Percentiles rank a stretch among this genome's conserved stretches.
These are phyloP conservation scores for Anguilla anguilla DNA, from an alignment of 2,797 vertebrate genomes.

Conservation along the genomic window DNA sequence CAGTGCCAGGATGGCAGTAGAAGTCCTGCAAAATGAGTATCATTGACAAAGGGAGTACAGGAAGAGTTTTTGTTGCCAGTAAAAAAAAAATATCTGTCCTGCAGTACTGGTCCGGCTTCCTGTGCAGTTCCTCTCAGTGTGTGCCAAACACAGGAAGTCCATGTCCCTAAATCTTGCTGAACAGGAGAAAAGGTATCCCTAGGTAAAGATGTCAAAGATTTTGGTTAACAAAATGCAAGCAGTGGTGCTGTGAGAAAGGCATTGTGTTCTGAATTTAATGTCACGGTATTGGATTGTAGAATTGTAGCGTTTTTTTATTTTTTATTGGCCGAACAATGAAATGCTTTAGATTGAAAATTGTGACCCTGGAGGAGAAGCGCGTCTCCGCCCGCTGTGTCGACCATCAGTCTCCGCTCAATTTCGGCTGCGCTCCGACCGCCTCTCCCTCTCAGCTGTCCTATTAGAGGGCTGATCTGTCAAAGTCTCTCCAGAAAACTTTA, in stretches of 20 bases:
- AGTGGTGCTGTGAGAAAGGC: not conserved
- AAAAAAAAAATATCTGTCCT: not conserved
- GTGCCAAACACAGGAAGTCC: not conserved
- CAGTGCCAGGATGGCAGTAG: not conserved
- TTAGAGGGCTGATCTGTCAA: not conserved
- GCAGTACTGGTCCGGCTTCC: not conserved
- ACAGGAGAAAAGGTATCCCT: not conserved
- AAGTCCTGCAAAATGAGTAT: not conserved
- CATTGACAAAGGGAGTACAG: not conserved
- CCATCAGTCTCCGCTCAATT: not conserved
- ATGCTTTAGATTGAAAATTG: not conserved
- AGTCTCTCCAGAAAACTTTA: not conserved
- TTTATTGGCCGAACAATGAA: not conserved
- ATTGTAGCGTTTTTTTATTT: not conserved
- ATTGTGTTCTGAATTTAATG: not conserved
- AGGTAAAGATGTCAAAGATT: not conserved
- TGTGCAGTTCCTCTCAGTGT: not conserved
- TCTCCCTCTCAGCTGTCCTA: not conserved
- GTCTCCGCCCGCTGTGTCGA: not conserved
- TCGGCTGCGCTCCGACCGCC: not conserved
- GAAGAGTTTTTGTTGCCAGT: not conserved
- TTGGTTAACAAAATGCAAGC: not conserved
- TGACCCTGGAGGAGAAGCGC: not conserved
- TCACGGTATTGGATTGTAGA: not conserved
- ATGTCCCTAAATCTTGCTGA: not conserved